Conservation (phyloP, 2,113 vertebrate species). For the Crypturellus undulatus region DNA sequence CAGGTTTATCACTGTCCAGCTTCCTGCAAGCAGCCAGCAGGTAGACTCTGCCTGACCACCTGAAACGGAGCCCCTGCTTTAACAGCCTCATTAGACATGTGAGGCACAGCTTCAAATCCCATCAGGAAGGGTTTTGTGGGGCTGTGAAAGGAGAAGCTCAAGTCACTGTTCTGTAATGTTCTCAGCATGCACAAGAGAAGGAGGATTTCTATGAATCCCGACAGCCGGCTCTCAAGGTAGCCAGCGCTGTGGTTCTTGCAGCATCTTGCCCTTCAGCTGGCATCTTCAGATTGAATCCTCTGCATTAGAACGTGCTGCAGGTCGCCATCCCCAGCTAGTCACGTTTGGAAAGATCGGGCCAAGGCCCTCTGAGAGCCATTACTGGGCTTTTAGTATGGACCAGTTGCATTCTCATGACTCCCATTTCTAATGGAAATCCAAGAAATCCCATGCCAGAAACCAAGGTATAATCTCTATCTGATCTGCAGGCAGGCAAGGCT, state of each 20-base stretch:
- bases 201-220: neutral
- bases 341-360: neutral
- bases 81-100: neutral
- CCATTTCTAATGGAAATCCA: neutral
- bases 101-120: neutral
- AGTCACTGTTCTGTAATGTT: neutral
- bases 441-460: neutral
- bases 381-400: neutral
- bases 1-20: neutral
- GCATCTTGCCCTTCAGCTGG: neutral
- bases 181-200: neutral
- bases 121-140: no score
- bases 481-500: neutral
- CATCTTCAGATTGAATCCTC: neutral
- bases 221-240: neutral
- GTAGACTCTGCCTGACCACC: no score
- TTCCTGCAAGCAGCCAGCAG: neutral
- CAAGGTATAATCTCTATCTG: rapidly evolving
- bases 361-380: neutral
- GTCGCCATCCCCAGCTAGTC: neutral
- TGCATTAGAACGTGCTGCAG: neutral
- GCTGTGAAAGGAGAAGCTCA: neutral
- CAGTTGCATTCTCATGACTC: neutral
- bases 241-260: neutral
- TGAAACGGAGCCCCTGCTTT: neutral